Evolutionary conservation across 2,888 invertebrate genomes (phyloP).

Genomic region (Hydriomena furcata): DNA sequence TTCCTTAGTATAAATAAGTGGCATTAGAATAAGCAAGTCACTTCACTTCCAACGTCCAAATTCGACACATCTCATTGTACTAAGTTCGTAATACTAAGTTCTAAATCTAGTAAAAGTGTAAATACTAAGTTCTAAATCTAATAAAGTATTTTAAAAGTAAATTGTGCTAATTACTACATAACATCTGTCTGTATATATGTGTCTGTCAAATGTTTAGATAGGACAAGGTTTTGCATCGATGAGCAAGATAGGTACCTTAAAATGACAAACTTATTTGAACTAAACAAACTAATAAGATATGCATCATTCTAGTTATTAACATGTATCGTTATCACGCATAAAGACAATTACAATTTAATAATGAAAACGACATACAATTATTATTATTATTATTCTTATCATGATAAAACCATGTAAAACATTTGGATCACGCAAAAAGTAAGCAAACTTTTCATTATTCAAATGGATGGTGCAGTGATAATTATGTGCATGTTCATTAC

Average conservation of each 20-base stretch:
- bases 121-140: too few species aligned
- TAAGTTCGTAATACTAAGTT: too few species aligned
- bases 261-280: not conserved
- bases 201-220: not conserved
- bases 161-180: too few species aligned
- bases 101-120: too few species aligned
- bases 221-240: not conserved
- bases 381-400: constrained; percentile 20
- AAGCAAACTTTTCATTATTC: constrained; percentile 29
- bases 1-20: too few species aligned
- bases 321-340: constrained; percentile 5
- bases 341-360: constrained; percentile 16
- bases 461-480: constrained; percentile 27
- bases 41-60: too few species aligned
- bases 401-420: constrained; percentile 22
- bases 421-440: constrained; percentile 29
- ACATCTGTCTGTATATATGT: too few species aligned
- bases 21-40: too few species aligned
- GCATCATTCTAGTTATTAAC: constrained; percentile 2
- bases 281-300: not conserved
- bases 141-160: too few species aligned
- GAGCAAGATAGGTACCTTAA: not conserved
- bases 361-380: constrained; percentile 17
- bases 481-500: constrained; percentile 20
- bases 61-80: too few species aligned